phyloP scores from a whole-genome alignment of 1,140 invertebrate species.

The Drosophila sturtevanti region DNA sequence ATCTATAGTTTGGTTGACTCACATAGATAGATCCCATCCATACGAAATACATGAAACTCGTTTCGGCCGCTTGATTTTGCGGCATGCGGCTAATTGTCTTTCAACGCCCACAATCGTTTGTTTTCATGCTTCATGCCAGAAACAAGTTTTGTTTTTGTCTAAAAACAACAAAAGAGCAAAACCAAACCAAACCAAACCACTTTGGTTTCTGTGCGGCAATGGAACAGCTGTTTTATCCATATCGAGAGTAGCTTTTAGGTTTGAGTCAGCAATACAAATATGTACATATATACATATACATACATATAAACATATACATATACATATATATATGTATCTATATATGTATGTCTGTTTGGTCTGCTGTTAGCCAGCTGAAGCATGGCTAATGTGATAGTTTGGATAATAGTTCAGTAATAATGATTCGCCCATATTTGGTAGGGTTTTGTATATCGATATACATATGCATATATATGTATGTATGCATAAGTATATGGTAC shows the following conservation, averaged over 20 bases:
- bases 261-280: constrained; percentile 10
- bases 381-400: constrained; percentile 15
- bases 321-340: not conserved
- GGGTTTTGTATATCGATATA: constrained; percentile 17
- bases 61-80: constrained; percentile 60
- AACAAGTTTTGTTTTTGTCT: constrained; percentile 36
- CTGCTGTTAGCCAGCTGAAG: constrained; percentile 25
- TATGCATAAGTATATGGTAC: not conserved
- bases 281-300: not conserved
- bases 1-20: not conserved
- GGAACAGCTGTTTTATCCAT: constrained; percentile 48
- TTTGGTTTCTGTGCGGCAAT: constrained; percentile 22
- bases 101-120: constrained; percentile 62
- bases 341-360: not conserved
- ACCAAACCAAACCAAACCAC: constrained; percentile 11
- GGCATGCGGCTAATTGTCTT: constrained; percentile 77
- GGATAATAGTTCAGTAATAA: constrained; percentile 14
- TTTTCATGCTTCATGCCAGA: constrained; percentile 19
- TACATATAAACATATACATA: not conserved
- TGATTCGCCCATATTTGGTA: constrained; percentile 49
- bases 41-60: constrained; percentile 50
- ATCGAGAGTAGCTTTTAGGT: constrained; percentile 19
- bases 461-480: not conserved
- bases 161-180: constrained; percentile 5
- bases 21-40: not conserved